phyloP scores from a whole-genome alignment of 2,797 vertebrate species.

The Erpetoichthys calabaricus region DNA sequence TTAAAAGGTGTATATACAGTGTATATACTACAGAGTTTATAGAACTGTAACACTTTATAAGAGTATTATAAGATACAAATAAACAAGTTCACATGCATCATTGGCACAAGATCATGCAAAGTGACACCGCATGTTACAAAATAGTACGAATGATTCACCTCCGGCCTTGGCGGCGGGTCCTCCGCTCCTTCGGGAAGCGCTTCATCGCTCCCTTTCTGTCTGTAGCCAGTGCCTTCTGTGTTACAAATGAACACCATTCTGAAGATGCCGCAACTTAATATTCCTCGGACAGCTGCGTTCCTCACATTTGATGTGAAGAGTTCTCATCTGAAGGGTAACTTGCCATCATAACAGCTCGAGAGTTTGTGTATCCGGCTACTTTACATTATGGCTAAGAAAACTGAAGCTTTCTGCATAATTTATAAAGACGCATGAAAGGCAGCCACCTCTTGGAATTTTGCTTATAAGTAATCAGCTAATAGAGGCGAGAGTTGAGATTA shows the following conservation, averaged over 20 bases:
- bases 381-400: slow-evolving; percentile 10
- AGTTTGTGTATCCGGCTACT: slow-evolving; percentile 7
- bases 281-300: neutral
- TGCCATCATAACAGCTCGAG: neutral
- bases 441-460: slow-evolving; percentile 15
- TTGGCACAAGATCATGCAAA: too few species aligned
- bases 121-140: too few species aligned
- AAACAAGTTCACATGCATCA: too few species aligned
- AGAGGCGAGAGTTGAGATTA: too few species aligned
- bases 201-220: slow-evolving; percentile 11
- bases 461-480: neutral
- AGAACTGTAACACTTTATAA: too few species aligned
- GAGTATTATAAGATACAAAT: too few species aligned
- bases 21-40: too few species aligned
- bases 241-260: slow-evolving; percentile 11
- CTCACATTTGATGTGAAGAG: neutral
- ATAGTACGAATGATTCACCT: slow-evolving; percentile 15
- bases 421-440: slow-evolving; percentile 21
- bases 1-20: too few species aligned
- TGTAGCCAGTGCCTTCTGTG: slow-evolving; percentile 7
- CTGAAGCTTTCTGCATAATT: slow-evolving; percentile 24
- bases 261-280: too few species aligned
- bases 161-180: slow-evolving; percentile 11
- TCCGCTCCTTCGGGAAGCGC: neutral
- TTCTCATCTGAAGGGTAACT: neutral